Conservation (phyloP, 2,888 invertebrate species). For the Scelioninae gen. 1 region DNA sequence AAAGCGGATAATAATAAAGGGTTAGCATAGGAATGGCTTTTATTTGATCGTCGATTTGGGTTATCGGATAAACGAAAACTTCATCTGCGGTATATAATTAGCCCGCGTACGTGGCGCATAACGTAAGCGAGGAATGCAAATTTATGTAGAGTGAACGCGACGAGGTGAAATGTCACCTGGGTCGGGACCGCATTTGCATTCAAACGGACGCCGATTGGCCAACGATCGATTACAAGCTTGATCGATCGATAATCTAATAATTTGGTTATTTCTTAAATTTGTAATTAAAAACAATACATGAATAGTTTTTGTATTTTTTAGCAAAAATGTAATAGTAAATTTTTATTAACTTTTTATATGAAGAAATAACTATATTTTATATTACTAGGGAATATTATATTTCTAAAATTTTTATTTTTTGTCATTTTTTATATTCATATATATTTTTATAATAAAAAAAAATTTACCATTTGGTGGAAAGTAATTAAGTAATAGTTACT, state of each 20-base stretch:
- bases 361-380: too few relatives aligned
- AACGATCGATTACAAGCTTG: conserved; percentile 50
- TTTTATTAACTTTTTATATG: too few relatives aligned
- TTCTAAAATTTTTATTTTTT: too few relatives aligned
- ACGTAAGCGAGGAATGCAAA: conserved; percentile 79
- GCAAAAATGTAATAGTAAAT: too few relatives aligned
- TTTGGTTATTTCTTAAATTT: neutral
- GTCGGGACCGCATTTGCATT: conserved; percentile 80
- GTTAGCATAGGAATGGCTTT: conserved; percentile 73
- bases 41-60: conserved; percentile 75
- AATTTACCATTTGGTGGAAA: too few relatives aligned
- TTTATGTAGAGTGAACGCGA: conserved; percentile 80
- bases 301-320: too few relatives aligned
- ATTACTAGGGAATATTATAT: too few relatives aligned
- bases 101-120: conserved; percentile 60
- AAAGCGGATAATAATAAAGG: conserved; percentile 21
- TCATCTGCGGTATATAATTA: conserved; percentile 75
- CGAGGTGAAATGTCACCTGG: conserved; percentile 79
- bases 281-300: too few relatives aligned
- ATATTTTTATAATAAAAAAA: too few relatives aligned
- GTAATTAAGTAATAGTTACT: too few relatives aligned
- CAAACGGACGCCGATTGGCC: conserved; percentile 53
- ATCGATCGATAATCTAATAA: conserved; percentile 37
- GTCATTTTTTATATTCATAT: too few relatives aligned
- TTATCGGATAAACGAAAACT: conserved; percentile 77